phyloP scores from a whole-genome alignment of 2,888 invertebrate genomes.

The Eugnorisma glareosa region DNA sequence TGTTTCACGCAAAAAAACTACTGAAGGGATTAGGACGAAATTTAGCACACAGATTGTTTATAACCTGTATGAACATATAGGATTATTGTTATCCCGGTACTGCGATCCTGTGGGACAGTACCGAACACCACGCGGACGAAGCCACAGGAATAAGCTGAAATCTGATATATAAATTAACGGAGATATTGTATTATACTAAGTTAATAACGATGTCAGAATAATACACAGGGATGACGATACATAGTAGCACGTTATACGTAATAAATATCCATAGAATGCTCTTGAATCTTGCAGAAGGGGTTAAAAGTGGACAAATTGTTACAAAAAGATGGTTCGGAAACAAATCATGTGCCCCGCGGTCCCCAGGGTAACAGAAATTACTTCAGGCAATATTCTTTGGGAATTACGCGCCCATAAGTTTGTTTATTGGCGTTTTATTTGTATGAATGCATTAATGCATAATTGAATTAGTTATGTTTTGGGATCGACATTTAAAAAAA shows the following conservation, averaged over 20 bases:
- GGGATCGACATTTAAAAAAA: background rate
- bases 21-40: no score
- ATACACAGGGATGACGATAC: background rate
- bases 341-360: conserved; percentile 76
- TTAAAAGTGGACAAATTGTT: conserved; percentile 76
- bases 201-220: background rate
- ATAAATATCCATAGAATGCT: conserved; percentile 60
- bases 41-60: no score
- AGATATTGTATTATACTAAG: background rate
- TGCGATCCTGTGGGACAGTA: no score
- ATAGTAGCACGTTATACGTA: conserved; percentile 27
- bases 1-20: no score
- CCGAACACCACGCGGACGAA: no score
- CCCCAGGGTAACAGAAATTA: conserved; percentile 71
- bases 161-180: background rate
- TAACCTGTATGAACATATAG: no score
- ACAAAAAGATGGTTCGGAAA: conserved; percentile 73
- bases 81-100: no score
- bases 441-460: conserved; percentile 7
- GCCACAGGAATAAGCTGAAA: no score
- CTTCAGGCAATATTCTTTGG: conserved; percentile 66
- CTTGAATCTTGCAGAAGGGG: conserved; percentile 63
- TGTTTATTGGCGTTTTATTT: conserved; percentile 46
- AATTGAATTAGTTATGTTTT: conserved; percentile 17
- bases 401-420: conserved; percentile 63